A percentile compares a stretch with the other conserved stretches of the same genome.
phyloP scores from a whole-genome alignment of 2,888 invertebrate species.

The Suillia variegata region DNA sequence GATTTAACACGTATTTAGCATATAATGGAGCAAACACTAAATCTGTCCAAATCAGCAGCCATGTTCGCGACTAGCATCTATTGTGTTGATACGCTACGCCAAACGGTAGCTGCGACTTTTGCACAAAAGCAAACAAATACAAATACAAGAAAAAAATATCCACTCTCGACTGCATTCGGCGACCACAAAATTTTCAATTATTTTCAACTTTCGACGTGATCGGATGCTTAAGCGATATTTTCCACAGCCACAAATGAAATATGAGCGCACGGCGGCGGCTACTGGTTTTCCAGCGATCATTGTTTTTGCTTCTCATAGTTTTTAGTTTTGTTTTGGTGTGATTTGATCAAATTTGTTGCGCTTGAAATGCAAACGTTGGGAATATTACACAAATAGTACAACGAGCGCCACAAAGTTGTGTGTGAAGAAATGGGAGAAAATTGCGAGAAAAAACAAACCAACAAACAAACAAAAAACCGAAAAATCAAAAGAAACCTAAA shows the following conservation, averaged over 20 bases:
- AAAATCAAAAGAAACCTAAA: no score
- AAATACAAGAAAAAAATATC: no score
- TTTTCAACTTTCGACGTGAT: conserved; percentile 1
- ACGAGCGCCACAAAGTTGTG: neutral
- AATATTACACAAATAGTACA: neutral
- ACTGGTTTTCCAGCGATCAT: conserved; percentile 1
- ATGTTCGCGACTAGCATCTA: no score
- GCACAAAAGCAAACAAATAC: no score
- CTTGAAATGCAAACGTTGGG: neutral
- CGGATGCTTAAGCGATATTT: neutral
- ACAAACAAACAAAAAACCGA: no score
- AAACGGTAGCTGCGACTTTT: neutral
- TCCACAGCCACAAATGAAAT: neutral
- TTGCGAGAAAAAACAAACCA: neutral
- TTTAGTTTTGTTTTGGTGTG: neutral
- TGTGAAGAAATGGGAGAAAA: neutral
- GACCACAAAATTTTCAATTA: neutral
- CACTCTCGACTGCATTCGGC: no score
- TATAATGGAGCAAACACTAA: no score
- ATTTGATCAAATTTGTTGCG: neutral
- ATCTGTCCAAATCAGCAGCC: no score
- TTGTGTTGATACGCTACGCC: no score
- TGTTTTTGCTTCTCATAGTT: neutral
- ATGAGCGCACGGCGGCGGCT: neutral
- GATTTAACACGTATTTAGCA: no score